phyloP scores from a whole-genome alignment of 2,113 vertebrate genomes.

The Alligator sinensis region DNA sequence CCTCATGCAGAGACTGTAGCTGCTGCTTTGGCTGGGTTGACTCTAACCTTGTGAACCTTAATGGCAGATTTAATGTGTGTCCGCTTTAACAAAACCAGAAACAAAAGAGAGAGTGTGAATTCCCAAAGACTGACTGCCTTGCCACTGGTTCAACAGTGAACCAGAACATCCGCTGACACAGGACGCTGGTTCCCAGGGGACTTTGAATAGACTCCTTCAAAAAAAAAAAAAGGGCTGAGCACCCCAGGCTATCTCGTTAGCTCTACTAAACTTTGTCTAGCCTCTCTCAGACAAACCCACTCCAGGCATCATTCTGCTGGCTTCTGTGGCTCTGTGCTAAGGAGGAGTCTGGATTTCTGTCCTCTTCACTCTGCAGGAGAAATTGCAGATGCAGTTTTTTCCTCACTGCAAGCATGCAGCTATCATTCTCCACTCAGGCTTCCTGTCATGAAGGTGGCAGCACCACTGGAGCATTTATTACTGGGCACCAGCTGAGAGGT shows the following conservation, averaged over 20 bases:
- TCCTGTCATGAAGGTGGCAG: background rate
- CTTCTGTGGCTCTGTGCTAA: background rate
- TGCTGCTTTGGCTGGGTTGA: background rate
- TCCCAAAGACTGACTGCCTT: background rate
- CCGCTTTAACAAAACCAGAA: background rate
- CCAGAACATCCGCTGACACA: background rate
- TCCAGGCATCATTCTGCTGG: background rate
- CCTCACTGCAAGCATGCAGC: background rate
- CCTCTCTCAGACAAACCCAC: background rate
- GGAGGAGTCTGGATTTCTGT: background rate
- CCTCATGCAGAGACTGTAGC: background rate
- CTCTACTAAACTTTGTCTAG: background rate
- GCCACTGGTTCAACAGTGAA: background rate
- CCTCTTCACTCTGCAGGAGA: background rate
- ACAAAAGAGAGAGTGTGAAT: background rate
- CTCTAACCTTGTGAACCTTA: background rate
- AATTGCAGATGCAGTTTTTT: background rate
- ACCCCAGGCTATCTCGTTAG: background rate
- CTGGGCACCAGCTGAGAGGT: background rate
- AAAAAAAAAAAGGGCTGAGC: no score
- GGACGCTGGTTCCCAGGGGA: background rate
- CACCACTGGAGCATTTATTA: background rate
- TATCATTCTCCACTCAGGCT: constrained; percentile 8
- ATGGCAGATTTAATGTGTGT: background rate
- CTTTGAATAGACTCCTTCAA: background rate